These are phyloP conservation scores for Iguana delicatissima DNA, from an alignment of 2,797 vertebrate genomes.

Conservation along the genomic window DNA sequence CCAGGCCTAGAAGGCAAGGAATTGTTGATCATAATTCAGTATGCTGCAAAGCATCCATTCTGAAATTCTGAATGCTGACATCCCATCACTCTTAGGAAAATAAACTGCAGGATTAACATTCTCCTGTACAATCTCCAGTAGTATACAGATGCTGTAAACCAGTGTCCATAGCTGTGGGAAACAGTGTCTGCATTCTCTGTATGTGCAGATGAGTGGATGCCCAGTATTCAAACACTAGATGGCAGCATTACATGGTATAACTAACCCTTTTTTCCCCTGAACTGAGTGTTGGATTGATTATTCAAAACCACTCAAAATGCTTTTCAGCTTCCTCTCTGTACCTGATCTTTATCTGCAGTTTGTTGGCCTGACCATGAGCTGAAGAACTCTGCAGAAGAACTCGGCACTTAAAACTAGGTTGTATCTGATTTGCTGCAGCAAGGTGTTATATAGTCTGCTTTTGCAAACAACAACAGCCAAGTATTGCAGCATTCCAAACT, in stretches of 20 bases:
- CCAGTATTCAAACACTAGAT: conserved; percentile 2
- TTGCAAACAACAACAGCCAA: background rate
- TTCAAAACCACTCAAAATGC: background rate
- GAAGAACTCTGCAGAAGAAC: background rate
- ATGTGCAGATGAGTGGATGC: background rate
- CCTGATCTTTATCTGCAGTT: background rate
- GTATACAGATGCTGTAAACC: background rate
- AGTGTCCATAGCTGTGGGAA: too few species aligned
- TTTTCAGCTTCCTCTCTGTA: background rate
- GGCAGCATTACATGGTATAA: conserved; percentile 11
- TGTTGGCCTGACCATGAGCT: background rate
- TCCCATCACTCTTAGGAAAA: background rate
- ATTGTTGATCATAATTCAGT: too few species aligned
- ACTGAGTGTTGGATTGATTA: background rate
- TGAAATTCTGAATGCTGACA: background rate
- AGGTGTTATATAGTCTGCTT: background rate
- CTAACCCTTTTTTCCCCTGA: background rate
- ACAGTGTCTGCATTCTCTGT: too few species aligned
- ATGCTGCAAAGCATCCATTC: background rate
- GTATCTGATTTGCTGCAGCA: background rate
- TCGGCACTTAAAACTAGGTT: background rate
- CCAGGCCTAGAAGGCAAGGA: too few species aligned
- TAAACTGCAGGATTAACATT: background rate
- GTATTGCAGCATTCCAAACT: too few species aligned
- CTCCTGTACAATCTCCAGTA: background rate